These are phyloP conservation scores for Cinara cedri DNA, from an alignment of 2,888 invertebrate species.

Conservation along the genomic window DNA sequence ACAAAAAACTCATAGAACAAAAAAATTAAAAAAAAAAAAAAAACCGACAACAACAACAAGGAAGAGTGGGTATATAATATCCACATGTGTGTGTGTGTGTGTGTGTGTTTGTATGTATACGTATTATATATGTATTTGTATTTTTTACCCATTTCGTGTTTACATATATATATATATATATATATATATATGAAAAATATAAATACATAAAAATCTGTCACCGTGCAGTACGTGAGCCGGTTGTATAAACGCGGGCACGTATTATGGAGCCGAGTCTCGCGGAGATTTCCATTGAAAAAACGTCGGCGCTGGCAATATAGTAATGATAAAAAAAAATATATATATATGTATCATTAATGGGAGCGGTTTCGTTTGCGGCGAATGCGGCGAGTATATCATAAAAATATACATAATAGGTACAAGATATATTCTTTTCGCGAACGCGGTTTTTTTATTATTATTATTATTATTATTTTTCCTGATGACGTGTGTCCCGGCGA, in stretches of 20 bases:
- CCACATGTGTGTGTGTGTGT: too few relatives aligned
- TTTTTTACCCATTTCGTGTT: constrained; percentile 27
- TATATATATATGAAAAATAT: not conserved
- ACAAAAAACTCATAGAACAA: constrained; percentile 52
- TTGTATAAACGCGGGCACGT: constrained; percentile 26
- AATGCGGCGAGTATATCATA: not conserved
- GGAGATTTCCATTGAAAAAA: constrained; percentile 52
- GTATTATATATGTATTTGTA: constrained; percentile 30
- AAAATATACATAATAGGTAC: too few relatives aligned
- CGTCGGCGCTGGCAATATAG: constrained; percentile 39
- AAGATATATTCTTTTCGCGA: constrained; percentile 42
- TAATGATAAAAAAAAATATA: constrained; percentile 7
- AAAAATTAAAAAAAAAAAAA: constrained; percentile 48
- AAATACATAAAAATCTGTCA: constrained; percentile 55
- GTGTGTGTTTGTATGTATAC: too few relatives aligned
- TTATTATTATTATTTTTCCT: not conserved
- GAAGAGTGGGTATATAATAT: constrained; percentile 24
- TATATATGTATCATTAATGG: constrained; percentile 39
- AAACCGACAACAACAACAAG: constrained; percentile 4
- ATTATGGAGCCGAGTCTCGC: not conserved
- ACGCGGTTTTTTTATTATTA: constrained; percentile 22
- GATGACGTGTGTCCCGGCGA: constrained; percentile 32
- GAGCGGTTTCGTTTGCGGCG: constrained; percentile 45
- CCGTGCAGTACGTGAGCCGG: constrained; percentile 48
- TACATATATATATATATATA: constrained; percentile 1